These are phyloP conservation scores for Heliconius ethilla DNA, from an alignment of 2,888 invertebrate genomes.

Conservation along the genomic window DNA sequence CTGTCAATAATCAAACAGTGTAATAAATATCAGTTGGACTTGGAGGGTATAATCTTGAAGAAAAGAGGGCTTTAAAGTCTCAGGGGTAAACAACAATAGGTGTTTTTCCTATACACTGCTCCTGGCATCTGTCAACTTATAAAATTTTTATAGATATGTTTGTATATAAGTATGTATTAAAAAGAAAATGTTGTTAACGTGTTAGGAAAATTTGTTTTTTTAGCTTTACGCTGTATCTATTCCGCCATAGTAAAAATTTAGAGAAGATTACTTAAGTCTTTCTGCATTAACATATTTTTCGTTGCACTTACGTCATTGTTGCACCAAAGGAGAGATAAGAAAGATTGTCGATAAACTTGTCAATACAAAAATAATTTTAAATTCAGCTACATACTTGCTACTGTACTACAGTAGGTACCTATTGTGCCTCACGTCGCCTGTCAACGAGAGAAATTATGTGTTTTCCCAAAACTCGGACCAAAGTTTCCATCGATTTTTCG, in stretches of 20 bases:
- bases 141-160: slow-evolving; percentile 1
- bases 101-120: slow-evolving; percentile 59
- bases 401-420: not conserved
- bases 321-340: not conserved
- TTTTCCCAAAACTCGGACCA: slow-evolving; percentile 51
- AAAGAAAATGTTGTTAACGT: not conserved
- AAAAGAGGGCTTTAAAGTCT: slow-evolving; percentile 57
- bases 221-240: not conserved
- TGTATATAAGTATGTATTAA: not conserved
- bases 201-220: not conserved
- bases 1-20: slow-evolving; percentile 56
- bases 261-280: not conserved
- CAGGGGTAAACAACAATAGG: slow-evolving; percentile 55
- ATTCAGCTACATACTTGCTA: not conserved
- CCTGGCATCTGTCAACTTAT: slow-evolving; percentile 36
- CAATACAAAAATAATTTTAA: slow-evolving; percentile 3
- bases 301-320: not conserved
- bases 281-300: not conserved
- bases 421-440: slow-evolving; percentile 41
- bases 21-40: slow-evolving; percentile 58
- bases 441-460: slow-evolving; percentile 56
- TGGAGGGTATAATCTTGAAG: slow-evolving; percentile 57
- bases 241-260: not conserved
- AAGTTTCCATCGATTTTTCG: slow-evolving; percentile 49
- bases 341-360: too few species aligned